Evolutionary conservation across 2,888 invertebrate genomes (phyloP).

Genomic region (Nowickia ferox): DNA sequence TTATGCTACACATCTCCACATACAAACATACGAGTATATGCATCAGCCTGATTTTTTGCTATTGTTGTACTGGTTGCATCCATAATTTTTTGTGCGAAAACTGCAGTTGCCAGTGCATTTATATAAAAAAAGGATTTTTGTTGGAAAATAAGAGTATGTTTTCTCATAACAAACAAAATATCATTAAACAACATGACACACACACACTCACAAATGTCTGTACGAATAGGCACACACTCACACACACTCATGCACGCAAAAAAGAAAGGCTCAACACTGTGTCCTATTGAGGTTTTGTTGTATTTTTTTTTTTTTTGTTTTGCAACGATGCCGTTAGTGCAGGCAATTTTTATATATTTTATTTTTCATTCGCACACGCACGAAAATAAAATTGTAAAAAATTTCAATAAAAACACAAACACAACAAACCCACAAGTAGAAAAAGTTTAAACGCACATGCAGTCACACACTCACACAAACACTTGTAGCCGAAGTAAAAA

Average conservation of each 20-base stretch:
- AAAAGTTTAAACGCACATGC: constrained; percentile 16
- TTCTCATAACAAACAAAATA: constrained; percentile 48
- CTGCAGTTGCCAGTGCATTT: constrained; percentile 32
- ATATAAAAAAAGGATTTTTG: constrained; percentile 17
- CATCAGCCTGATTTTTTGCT: constrained; percentile 13
- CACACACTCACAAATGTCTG: constrained; percentile 40
- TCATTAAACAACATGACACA: constrained; percentile 6
- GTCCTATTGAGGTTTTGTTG: constrained; percentile 72
- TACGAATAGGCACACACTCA: constrained; percentile 14
- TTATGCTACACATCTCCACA: too few relatives aligned
- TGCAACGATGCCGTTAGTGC: constrained; percentile 28
- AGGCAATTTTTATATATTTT: constrained; percentile 76
- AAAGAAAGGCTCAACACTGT: constrained; percentile 68
- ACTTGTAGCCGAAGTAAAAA: background rate
- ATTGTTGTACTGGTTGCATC: constrained; percentile 22
- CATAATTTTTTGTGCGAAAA: background rate
- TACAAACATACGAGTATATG: background rate
- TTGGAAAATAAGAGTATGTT: constrained; percentile 23
- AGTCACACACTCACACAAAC: constrained; percentile 6
- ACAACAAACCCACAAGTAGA: constrained; percentile 20
- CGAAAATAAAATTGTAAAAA: constrained; percentile 80
- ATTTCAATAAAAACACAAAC: constrained; percentile 57
- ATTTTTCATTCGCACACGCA: constrained; percentile 81
- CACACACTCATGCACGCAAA: constrained; percentile 30
- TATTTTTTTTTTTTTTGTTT: constrained; percentile 52